Conservation (phyloP, 2,113 vertebrate species). For the Cariama cristata region DNA sequence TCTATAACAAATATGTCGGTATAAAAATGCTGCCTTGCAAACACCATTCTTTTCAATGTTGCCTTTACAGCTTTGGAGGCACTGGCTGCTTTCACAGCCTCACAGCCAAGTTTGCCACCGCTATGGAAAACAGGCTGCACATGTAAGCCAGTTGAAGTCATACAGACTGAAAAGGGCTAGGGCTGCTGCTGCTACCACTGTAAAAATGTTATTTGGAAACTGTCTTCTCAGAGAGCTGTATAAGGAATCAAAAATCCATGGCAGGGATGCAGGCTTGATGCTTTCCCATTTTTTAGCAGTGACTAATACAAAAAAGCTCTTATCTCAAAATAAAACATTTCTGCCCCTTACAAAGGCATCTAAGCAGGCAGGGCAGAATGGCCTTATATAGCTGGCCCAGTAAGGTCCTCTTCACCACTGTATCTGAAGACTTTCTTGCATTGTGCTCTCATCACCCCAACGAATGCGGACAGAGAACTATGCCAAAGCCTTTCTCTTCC, state of each 20-base stretch:
- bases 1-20: conserved; percentile 22
- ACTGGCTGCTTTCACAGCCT: conserved; percentile 73
- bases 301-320: background rate
- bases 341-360: conserved; percentile 5
- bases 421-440: background rate
- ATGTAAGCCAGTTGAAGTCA: conserved; percentile 73
- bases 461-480: background rate
- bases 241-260: conserved; percentile 36
- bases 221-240: conserved; percentile 20
- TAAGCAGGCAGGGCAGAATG: background rate
- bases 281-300: background rate
- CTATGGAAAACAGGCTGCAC: conserved; percentile 66
- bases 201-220: conserved; percentile 61
- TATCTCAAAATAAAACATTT: conserved; percentile 7
- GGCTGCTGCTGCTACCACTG: conserved; percentile 45
- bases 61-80: conserved; percentile 67
- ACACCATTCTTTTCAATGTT: conserved; percentile 33
- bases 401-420: background rate
- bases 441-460: background rate
- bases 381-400: conserved; percentile 4
- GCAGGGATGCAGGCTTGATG: background rate
- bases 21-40: conserved; percentile 23
- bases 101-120: conserved; percentile 78
- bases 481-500: background rate
- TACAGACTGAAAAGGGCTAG: background rate